Evolutionary conservation across 2,113 vertebrate species (phyloP).

Genomic region (Indicator indicator): DNA sequence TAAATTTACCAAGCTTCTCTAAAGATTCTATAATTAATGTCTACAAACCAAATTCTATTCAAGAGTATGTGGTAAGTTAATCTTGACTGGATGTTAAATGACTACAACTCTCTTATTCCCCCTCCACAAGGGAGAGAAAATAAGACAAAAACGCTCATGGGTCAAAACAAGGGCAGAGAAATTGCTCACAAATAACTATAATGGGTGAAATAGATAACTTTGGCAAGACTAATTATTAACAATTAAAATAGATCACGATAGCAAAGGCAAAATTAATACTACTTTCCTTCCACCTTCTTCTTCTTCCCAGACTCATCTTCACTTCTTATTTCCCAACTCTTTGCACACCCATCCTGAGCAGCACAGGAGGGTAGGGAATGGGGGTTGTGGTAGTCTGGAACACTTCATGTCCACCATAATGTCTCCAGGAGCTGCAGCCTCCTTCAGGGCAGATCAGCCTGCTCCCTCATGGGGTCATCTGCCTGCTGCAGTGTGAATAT

Average conservation of each 20-base stretch:
- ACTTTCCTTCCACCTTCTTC: fast-evolving
- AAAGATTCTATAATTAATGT: neutral
- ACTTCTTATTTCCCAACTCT: too few relatives aligned
- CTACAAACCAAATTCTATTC: neutral
- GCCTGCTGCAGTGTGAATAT: fast-evolving
- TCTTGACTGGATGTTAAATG: neutral
- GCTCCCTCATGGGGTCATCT: fast-evolving
- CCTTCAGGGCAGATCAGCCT: neutral
- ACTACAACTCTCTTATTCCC: neutral
- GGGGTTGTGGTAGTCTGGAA: neutral
- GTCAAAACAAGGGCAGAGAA: too few relatives aligned
- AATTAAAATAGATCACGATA: neutral
- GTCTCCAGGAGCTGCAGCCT: neutral
- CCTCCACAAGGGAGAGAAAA: neutral
- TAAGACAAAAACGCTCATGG: neutral
- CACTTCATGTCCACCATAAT: neutral
- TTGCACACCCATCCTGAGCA: too few relatives aligned
- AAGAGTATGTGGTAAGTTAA: neutral
- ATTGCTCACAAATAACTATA: neutral
- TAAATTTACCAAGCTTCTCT: neutral
- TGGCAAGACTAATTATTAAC: neutral
- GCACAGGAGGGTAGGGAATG: too few relatives aligned
- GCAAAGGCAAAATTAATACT: neutral
- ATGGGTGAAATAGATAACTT: neutral
- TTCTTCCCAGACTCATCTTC: too few relatives aligned